Percentiles rank a stretch among this genome's conserved stretches.
Evolutionary conservation across 2,797 vertebrate genomes (phyloP).

Genomic region (Hippopotamyrus pictus): DNA sequence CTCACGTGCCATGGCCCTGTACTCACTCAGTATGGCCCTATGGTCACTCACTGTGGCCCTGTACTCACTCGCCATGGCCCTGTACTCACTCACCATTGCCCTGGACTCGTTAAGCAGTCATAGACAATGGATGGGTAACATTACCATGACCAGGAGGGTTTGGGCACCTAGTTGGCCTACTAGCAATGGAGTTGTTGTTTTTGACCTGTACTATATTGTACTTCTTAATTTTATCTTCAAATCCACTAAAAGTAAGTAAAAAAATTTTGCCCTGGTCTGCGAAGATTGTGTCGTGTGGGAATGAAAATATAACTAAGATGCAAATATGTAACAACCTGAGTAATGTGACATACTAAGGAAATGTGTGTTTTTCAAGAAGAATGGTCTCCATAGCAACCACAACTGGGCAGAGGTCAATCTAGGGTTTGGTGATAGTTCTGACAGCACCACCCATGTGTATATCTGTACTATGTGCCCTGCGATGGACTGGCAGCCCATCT

Average conservation of each 20-base stretch:
- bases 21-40: too few relatives aligned
- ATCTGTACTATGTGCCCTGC: not conserved
- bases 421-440: not conserved
- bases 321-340: not conserved
- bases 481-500: not conserved
- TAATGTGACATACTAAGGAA: not conserved
- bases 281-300: not conserved
- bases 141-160: not conserved
- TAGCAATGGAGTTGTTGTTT: not conserved
- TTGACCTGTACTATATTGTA: not conserved
- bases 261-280: not conserved
- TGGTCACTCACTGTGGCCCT: too few relatives aligned
- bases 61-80: not conserved
- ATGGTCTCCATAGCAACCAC: not conserved
- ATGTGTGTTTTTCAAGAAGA: not conserved
- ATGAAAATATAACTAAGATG: not conserved
- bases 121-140: not conserved
- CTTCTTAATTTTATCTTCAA: not conserved
- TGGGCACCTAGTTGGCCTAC: not conserved
- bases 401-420: not conserved
- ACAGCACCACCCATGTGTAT: not conserved
- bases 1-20: not conserved
- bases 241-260: not conserved
- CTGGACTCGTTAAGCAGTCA: not conserved
- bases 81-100: not conserved